Percentiles rank a stretch among this genome's conserved stretches.
Evolutionary conservation across 1,140 invertebrate genomes (phyloP).

Genomic region (Trypoxylus dichotomus): DNA sequence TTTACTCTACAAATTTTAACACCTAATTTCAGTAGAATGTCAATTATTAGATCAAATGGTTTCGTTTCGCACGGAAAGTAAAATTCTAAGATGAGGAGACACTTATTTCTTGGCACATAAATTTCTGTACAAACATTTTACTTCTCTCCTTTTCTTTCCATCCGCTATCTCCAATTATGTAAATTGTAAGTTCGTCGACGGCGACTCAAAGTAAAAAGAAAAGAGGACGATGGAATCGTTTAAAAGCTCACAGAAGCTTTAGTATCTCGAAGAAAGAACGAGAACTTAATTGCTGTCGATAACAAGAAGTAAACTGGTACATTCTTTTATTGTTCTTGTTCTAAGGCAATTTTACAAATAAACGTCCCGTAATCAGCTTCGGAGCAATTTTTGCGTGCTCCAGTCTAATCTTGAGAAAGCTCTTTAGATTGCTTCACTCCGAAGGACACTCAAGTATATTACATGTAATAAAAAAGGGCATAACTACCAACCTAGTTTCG

Average conservation of each 20-base stretch:
- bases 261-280: constrained; percentile 5
- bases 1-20: neutral
- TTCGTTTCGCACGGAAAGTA: neutral
- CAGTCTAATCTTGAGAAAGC: constrained; percentile 8
- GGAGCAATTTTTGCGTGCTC: constrained; percentile 7
- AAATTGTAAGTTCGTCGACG: constrained; percentile 21
- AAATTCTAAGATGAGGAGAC: neutral
- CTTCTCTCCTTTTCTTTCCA: neutral
- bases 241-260: neutral
- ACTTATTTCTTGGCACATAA: neutral
- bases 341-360: constrained; percentile 14
- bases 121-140: constrained; percentile 14
- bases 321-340: constrained; percentile 22
- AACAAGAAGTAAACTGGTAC: constrained; percentile 6
- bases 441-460: constrained; percentile 5
- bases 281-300: constrained; percentile 16
- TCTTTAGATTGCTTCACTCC: constrained; percentile 9
- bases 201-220: neutral
- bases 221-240: neutral
- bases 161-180: neutral
- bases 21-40: neutral
- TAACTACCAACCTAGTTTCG: constrained; percentile 19
- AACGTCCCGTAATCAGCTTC: constrained; percentile 16
- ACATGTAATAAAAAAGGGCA: constrained; percentile 14
- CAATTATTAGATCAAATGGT: neutral